Evolutionary conservation across 2,113 vertebrate species (phyloP).

Genomic region (Vireo altiloquus): DNA sequence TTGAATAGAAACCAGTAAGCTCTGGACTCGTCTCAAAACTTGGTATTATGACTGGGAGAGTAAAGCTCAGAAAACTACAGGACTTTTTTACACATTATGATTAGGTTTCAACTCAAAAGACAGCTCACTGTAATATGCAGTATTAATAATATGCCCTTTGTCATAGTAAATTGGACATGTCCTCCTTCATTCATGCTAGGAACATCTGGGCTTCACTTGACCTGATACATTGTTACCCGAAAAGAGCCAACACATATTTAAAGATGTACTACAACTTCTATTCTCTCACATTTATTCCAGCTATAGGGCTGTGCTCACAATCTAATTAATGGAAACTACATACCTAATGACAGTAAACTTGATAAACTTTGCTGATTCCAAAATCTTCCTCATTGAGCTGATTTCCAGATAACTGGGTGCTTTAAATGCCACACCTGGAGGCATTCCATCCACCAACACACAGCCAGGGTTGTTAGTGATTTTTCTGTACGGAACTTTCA

Average conservation of each 20-base stretch:
- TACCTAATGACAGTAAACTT: slow-evolving; percentile 79
- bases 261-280: not conserved
- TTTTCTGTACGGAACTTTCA: slow-evolving; percentile 82
- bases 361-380: slow-evolving; percentile 76
- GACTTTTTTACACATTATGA: not conserved
- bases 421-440: slow-evolving; percentile 77
- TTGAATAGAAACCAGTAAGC: not conserved
- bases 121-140: not conserved
- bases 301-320: not conserved
- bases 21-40: not conserved
- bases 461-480: slow-evolving; percentile 80
- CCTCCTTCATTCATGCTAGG: not conserved
- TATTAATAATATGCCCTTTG: not conserved
- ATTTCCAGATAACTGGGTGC: slow-evolving; percentile 82
- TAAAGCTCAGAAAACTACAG: not conserved
- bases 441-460: slow-evolving; percentile 80
- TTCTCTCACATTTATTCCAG: not conserved
- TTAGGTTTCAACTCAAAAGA: not conserved
- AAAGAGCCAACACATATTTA: not conserved
- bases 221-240: not conserved
- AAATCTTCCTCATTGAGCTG: slow-evolving; percentile 77
- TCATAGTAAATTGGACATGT: not conserved
- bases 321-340: not conserved
- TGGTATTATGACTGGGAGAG: not conserved
- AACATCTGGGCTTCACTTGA: not conserved